phyloP scores from a whole-genome alignment of 2,113 vertebrate species.

The Suricata suricatta region DNA sequence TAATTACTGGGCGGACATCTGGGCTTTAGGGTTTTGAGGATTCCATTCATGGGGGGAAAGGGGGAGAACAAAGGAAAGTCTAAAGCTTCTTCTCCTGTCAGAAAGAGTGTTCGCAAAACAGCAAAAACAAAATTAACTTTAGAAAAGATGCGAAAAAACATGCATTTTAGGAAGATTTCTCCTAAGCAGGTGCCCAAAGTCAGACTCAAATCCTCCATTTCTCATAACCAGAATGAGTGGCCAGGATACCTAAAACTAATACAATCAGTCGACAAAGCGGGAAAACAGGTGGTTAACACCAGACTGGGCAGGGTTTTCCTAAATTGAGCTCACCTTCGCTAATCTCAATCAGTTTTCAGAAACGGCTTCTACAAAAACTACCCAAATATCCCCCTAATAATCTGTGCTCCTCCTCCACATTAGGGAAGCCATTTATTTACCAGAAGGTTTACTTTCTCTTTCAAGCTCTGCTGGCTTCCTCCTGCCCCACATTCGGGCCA shows the following conservation, averaged over 20 bases:
- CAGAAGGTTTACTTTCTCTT: conserved; percentile 79
- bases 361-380: conserved; percentile 68
- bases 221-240: conserved; percentile 17
- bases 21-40: conserved; percentile 59
- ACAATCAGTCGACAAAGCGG: conserved; percentile 50
- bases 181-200: conserved; percentile 34
- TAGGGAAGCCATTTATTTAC: conserved; percentile 61
- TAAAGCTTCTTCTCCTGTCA: conserved; percentile 32
- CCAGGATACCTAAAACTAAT: conserved; percentile 34
- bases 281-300: conserved; percentile 59
- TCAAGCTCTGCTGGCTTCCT: conserved; percentile 63
- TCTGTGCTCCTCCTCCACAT: conserved; percentile 56
- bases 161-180: conserved; percentile 40
- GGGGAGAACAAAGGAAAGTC: conserved; percentile 18
- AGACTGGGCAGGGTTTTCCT: conserved; percentile 56
- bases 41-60: background rate
- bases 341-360: conserved; percentile 73
- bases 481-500: background rate
- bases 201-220: conserved; percentile 25
- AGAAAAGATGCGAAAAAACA: background rate
- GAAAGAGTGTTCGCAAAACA: conserved; percentile 33
- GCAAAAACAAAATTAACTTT: conserved; percentile 60
- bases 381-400: conserved; percentile 73
- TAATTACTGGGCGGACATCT: conserved; percentile 57
- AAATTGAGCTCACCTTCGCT: conserved; percentile 17